Conservation (phyloP, 1,140 invertebrate genomes). For the Coptotermes formosanus region DNA sequence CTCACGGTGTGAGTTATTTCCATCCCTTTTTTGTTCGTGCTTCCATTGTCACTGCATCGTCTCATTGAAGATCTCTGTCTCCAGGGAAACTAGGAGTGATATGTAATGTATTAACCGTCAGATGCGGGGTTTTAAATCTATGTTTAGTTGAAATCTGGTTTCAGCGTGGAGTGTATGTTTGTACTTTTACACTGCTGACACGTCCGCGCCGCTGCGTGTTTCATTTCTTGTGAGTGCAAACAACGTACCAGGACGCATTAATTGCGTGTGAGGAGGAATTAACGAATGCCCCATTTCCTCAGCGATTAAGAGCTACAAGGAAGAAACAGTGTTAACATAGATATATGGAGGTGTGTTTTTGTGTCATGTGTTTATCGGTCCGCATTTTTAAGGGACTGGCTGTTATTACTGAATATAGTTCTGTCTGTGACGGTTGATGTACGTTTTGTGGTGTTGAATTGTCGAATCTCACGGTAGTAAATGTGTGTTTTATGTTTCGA, state of each 20-base stretch:
- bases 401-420: too few relatives aligned
- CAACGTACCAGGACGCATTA: not conserved
- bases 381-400: too few relatives aligned
- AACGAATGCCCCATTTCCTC: not conserved
- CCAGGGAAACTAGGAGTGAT: not conserved
- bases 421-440: too few relatives aligned
- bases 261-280: not conserved
- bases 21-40: not conserved
- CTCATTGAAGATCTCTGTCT: not conserved
- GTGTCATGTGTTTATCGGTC: too few relatives aligned
- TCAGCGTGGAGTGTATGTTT: not conserved
- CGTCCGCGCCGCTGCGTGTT: not conserved
- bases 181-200: not conserved
- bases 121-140: not conserved
- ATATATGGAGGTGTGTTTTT: too few relatives aligned
- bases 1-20: not conserved
- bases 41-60: not conserved
- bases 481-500: too few relatives aligned
- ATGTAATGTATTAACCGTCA: not conserved
- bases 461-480: too few relatives aligned
- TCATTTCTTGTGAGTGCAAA: not conserved
- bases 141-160: not conserved
- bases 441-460: too few relatives aligned
- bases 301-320: too few relatives aligned
- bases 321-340: too few relatives aligned